phyloP scores from a whole-genome alignment of 2,797 vertebrate species.

The Naso thynnoides region DNA sequence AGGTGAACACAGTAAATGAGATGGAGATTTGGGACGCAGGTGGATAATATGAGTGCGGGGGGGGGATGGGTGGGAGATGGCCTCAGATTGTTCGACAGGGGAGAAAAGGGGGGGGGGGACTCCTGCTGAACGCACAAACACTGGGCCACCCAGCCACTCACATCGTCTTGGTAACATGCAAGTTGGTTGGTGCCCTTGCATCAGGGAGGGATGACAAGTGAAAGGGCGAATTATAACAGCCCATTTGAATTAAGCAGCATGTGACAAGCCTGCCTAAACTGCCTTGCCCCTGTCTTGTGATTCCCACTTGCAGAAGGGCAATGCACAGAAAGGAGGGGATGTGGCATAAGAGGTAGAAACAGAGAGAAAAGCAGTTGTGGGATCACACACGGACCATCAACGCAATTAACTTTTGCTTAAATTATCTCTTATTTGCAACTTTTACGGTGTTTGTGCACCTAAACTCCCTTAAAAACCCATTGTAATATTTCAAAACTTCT shows the following conservation, averaged over 20 bases:
- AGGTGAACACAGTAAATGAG: constrained; percentile 65
- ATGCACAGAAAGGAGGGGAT: constrained; percentile 53
- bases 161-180: constrained; percentile 68
- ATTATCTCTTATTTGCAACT: constrained; percentile 1
- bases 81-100: constrained; percentile 19
- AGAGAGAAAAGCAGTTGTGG: not conserved
- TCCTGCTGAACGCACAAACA: constrained; percentile 27
- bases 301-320: constrained; percentile 50
- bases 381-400: not conserved
- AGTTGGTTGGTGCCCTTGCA: constrained; percentile 61
- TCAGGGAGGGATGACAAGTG: constrained; percentile 47
- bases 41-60: constrained; percentile 37
- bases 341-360: not conserved
- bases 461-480: not conserved
- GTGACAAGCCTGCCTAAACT: constrained; percentile 65
- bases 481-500: constrained; percentile 9
- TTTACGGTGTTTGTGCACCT: not conserved
- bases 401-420: constrained; percentile 7
- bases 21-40: constrained; percentile 51
- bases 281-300: constrained; percentile 68
- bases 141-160: constrained; percentile 36
- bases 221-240: constrained; percentile 70
- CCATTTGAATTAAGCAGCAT: constrained; percentile 76
- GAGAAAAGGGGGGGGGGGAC: not conserved
- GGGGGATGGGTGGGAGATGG: constrained; percentile 10